phyloP scores from a whole-genome alignment of 2,888 invertebrate genomes.

The Trissolcus japonicus region DNA sequence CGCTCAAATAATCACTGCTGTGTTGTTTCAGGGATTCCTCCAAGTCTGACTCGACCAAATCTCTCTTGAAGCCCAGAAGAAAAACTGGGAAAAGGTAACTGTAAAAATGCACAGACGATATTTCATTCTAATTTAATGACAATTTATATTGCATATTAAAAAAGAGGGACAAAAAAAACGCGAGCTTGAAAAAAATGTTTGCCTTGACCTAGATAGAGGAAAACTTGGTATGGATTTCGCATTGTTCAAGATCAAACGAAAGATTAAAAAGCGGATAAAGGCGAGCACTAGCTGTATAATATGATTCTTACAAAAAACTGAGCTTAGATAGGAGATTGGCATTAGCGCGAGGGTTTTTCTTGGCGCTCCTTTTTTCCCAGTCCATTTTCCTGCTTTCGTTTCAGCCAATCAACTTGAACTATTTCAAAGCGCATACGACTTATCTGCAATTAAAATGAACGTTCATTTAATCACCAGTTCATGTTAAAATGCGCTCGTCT shows the following conservation, averaged over 20 bases:
- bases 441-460: slow-evolving; percentile 2
- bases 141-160: too few relatives aligned
- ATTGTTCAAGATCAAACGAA: neutral
- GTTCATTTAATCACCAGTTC: neutral
- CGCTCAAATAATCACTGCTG: slow-evolving; percentile 80
- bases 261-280: neutral
- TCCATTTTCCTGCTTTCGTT: slow-evolving; percentile 17
- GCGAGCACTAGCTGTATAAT: neutral
- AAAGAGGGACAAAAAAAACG: too few relatives aligned
- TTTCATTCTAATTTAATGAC: neutral
- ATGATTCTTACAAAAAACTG: slow-evolving; percentile 26
- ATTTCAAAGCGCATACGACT: too few relatives aligned
- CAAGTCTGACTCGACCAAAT: slow-evolving; percentile 85
- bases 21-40: slow-evolving; percentile 83
- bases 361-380: neutral
- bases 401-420: too few relatives aligned
- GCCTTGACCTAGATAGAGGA: too few relatives aligned
- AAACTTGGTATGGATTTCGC: neutral
- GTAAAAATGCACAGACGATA: slow-evolving; percentile 29
- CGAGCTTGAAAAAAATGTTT: too few relatives aligned
- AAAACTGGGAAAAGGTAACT: slow-evolving; percentile 88
- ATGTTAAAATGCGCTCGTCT: too few relatives aligned
- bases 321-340: slow-evolving; percentile 17
- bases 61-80: slow-evolving; percentile 83
- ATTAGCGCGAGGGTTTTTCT: slow-evolving; percentile 20